Base-by-base conservation (phyloP, 2,888 invertebrate species). In the Scotopteryx bipunctaria region DNA sequence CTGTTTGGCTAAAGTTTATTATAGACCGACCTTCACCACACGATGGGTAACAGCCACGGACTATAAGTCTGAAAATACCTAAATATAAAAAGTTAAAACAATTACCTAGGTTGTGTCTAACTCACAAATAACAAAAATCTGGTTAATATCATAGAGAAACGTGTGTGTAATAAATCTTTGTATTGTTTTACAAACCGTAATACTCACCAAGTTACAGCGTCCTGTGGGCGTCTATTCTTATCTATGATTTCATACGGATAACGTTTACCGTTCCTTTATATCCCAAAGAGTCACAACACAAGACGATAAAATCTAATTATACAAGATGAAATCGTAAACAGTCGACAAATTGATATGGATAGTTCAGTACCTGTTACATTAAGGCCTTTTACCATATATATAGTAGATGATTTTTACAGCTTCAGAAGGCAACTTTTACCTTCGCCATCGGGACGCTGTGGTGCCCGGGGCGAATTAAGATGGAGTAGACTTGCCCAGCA, bases 121-220 rank as follows among this genome's bases (percentile, higher is more conserved):
- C 78, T 75, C 75, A 82, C 84, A 83, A 83, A 83, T 81, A 82
- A 82, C 78, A 78, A 49, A 79, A 82, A 76, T 79, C 83, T 86
- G 86, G 76, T 75, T 78, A 74, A 67, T 75, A 67, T 84, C 84
- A 82, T 71, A 70, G 63, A 64, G 62, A 59, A 70, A 65, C 75
- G 59, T 71, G 78, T 78, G 71, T 73, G 75, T 72, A 79, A 76
- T 80, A 71, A 79, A 77, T 73, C 69, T 69, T n/a, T 71, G 73
- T 25, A 78, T 76, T 72, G 67, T 76, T 74, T 67, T 65, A 8
- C 63, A 66, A 58, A 56, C 47, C 59, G 55, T 55, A 58, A 47
- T 31, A 36, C 36, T 32, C 31, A 47, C 32, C 27, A 25, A 32
- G 35, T 23, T 55, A 46, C 52, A 63, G 67, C 41, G 16, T 49